Evolutionary conservation across 2,797 vertebrate species (phyloP), one percentile per base, ranked within the genome.

Genomic region (Smutsia gigantea): DNA sequence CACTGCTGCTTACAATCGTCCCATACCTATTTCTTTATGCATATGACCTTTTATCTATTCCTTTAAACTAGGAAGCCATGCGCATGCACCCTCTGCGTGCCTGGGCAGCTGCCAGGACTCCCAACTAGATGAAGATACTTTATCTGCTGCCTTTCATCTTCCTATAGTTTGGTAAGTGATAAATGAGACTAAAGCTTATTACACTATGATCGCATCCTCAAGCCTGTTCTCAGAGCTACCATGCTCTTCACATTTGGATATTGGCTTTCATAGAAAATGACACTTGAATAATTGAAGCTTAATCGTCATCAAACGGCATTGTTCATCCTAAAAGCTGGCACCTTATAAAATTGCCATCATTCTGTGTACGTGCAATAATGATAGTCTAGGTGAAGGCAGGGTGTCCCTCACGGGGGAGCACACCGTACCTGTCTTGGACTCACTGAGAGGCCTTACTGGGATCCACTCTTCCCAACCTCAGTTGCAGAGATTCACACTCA

Each of bases 221-320:
- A 61, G n/a, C 34, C 34, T 74, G 10, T 55, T 31, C 51, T 39
- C 39, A 82, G 46, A 78, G 25, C 11, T 72, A 59, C 3, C 4
- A 21, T 37, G 29, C 11, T 27, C 15, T 57, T 77, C 55, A 49
- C n/a, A 61, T 78, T 64, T 78, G 37, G 75, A 19, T 57, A 69
- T 53, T 79, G 7, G 12, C 83, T 92, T 97, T 57, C 64, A 77
- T 66, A 93, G 53, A 87, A 77, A 29, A 84, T 63, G 31, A 72
- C 34, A 72, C 72, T 74, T 78, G 55, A 87, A 84, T 37, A 79
- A 87, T 51, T 83, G 64, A 72, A 69, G 64, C 5, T 18, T 86
- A 81, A 75, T 81, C 7, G 11, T 71, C 55, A 79, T 87, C 57
- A 75, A 23, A 66, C 42, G 87, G 14, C 15, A 17, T 9, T 21